Percentiles rank a stretch among this genome's conserved stretches.
Evolutionary conservation across 2,797 vertebrate species (phyloP).

Genomic region (Cyclopterus lumpus): DNA sequence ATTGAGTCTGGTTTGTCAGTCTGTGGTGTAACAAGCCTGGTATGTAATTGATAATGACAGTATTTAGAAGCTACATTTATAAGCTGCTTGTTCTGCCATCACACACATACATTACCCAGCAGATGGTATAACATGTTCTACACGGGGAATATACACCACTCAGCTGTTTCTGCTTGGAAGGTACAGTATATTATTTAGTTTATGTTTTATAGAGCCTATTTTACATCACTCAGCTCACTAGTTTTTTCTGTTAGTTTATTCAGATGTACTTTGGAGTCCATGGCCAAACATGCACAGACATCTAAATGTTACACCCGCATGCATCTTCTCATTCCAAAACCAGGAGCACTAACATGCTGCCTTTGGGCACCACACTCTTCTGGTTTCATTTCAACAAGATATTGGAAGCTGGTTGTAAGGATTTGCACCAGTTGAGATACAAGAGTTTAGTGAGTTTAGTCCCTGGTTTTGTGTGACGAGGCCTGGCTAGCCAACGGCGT

Average conservation of each 20-base stretch:
- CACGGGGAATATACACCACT: constrained; percentile 15
- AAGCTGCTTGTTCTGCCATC: constrained; percentile 37
- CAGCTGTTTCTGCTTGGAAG: constrained; percentile 9
- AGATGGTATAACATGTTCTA: constrained; percentile 42
- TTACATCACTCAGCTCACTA: background rate
- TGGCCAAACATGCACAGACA: background rate
- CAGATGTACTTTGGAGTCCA: background rate
- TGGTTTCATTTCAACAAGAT: background rate
- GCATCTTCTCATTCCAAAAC: background rate
- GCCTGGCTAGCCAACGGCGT: background rate
- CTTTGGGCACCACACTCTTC: background rate
- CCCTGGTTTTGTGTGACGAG: constrained; percentile 10
- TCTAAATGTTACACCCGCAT: background rate
- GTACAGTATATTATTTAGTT: constrained; percentile 3
- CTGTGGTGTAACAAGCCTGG: background rate
- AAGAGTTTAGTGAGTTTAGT: constrained; percentile 1
- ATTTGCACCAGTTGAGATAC: constrained; percentile 3
- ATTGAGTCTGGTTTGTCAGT: background rate
- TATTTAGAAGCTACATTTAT: constrained; percentile 19
- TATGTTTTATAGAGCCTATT: constrained; percentile 8
- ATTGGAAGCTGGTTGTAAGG: constrained; percentile 9
- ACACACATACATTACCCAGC: constrained; percentile 40
- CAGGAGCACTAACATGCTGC: background rate
- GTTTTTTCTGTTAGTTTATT: background rate
- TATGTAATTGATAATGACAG: background rate